Base-by-base conservation (phyloP, 1,140 invertebrate genomes). In the Penaeus chinensis region DNA sequence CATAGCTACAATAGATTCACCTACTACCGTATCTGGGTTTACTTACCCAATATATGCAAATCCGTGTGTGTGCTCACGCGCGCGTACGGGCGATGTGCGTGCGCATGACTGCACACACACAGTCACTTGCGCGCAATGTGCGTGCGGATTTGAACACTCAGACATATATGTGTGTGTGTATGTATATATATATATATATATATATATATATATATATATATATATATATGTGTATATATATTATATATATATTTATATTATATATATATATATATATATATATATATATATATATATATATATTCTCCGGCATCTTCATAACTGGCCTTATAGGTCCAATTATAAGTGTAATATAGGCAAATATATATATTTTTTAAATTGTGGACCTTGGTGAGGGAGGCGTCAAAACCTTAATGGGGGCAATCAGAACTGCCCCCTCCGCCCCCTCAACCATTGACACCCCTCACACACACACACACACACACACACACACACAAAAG, bases 191-290 rank as follows among this genome's bases (percentile, higher is more conserved):
- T 78, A 42, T 78, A 37, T 10, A 42, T 78, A 37, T 78, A 42
- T 78, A 37, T 78, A 42, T 78, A 37, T 78, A 42, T 78, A 37
- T 78, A 42, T 78, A 78, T 78, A 42, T 78, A 78, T 78, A 78
- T 78, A 78, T 78, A 78, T 78, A 78, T 78, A 78, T 78, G 54
- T 78, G 54, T 78, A 78, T 78, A 78, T 78, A 78, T 78, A 78
- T 78, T 32, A 18, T 54, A 77, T 54, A 77, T 54, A 77, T 54
- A 77, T 54, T 32, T 54, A 77, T 54, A 77, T 54, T 54, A 77
- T 54, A 77, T 54, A 77, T 54, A 77, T 54, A 77, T 54, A 77
- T 54, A 77, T 54, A 77, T 54, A 77, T 54, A 77, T 54, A 77
- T 54, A 77, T 76, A n/a, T 76, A 20, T n/a, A 76, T 76, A 76